Evolutionary conservation across 2,797 vertebrate species (phyloP).

Genomic region (Tenualosa ilisha): DNA sequence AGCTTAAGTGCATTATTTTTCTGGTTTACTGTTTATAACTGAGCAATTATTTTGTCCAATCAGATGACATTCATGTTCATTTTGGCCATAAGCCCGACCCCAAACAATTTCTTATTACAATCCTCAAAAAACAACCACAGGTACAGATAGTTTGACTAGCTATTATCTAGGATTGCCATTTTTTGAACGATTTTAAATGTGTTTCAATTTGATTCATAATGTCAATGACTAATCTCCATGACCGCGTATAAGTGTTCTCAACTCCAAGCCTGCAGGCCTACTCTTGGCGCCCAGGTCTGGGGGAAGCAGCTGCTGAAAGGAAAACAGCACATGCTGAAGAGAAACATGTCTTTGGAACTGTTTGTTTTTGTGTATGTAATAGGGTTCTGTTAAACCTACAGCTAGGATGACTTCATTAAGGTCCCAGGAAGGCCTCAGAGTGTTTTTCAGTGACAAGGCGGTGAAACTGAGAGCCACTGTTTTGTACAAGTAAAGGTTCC

Average conservation of each 20-base stretch:
- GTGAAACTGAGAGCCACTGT: neutral
- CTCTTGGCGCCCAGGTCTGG: neutral
- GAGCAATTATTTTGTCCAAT: slow-evolving; percentile 7
- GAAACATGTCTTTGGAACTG: neutral
- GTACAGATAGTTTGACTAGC: neutral
- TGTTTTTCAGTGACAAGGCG: neutral
- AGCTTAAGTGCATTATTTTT: slow-evolving; percentile 1
- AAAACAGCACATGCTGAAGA: neutral
- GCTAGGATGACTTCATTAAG: slow-evolving; percentile 18
- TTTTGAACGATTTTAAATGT: neutral
- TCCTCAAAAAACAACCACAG: neutral
- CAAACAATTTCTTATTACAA: neutral
- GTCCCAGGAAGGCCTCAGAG: neutral
- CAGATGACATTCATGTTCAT: neutral
- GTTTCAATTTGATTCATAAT: neutral
- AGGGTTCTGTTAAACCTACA: neutral
- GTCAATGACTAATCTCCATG: neutral
- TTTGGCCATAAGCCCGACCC: slow-evolving; percentile 7
- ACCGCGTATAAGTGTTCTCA: neutral
- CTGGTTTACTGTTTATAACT: slow-evolving; percentile 32
- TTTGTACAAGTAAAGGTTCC: neutral
- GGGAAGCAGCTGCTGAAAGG: neutral
- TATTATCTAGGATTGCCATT: neutral
- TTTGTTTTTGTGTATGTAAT: slow-evolving; percentile 17
- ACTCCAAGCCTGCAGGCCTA: neutral